Conservation (phyloP, 2,797 vertebrate species). For the Synanceia verrucosa region DNA sequence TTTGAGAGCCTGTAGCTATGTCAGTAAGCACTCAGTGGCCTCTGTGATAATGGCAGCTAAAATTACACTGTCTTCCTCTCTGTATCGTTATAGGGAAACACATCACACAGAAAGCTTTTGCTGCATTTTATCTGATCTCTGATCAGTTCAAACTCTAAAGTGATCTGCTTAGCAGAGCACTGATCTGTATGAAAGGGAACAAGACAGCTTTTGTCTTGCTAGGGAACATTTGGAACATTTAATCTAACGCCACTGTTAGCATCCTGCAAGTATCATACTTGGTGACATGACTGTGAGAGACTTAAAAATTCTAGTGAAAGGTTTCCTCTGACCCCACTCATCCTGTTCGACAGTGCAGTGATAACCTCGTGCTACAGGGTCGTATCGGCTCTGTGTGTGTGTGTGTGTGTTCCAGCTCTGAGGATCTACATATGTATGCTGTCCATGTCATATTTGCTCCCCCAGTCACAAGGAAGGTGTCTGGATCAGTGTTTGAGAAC, state of each 20-base stretch:
- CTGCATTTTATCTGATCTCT: too few relatives aligned
- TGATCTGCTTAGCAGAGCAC: too few relatives aligned
- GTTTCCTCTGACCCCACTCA: neutral
- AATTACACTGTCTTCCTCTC: neutral
- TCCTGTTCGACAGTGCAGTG: neutral
- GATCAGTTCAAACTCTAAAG: too few relatives aligned
- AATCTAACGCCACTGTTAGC: too few relatives aligned
- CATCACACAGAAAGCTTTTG: neutral
- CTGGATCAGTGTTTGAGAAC: constrained; percentile 72
- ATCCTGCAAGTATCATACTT: too few relatives aligned
- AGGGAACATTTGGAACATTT: too few relatives aligned
- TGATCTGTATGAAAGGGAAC: too few relatives aligned
- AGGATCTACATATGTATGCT: constrained; percentile 48
- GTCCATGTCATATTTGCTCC: constrained; percentile 50
- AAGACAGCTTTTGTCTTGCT: too few relatives aligned
- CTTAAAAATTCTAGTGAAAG: neutral
- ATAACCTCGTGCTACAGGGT: neutral
- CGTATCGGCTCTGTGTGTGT: constrained; percentile 8
- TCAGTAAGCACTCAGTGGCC: too few relatives aligned
- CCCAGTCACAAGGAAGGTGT: constrained; percentile 52
- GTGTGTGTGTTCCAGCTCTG: constrained; percentile 9
- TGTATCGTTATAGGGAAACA: neutral
- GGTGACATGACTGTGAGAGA: neutral
- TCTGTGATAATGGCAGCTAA: neutral
- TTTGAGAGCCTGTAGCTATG: too few relatives aligned